These are phyloP conservation scores for Pseudachorutes palmiensis DNA, from an alignment of 1,140 invertebrate genomes.

Conservation along the genomic window DNA sequence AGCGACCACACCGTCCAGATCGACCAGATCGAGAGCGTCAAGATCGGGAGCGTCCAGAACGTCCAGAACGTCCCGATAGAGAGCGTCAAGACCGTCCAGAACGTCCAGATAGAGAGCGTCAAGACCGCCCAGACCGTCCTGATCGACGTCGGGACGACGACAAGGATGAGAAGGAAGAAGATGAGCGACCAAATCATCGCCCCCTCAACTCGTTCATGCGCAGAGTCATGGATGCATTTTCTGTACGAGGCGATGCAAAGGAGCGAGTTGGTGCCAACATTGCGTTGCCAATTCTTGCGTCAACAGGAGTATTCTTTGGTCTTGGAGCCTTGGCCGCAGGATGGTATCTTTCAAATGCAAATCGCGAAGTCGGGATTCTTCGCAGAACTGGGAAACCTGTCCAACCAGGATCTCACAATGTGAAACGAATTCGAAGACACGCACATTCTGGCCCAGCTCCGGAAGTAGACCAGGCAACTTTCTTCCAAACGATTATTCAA, in stretches of 20 bases:
- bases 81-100: neutral
- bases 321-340: conserved; percentile 68
- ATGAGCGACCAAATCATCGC: too few relatives aligned
- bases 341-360: conserved; percentile 51
- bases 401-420: conserved; percentile 36
- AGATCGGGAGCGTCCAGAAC: too few relatives aligned
- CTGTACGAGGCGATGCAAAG: conserved; percentile 39
- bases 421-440: conserved; percentile 18
- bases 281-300: conserved; percentile 51
- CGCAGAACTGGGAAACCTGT: conserved; percentile 41
- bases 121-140: too few relatives aligned
- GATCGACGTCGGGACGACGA: too few relatives aligned
- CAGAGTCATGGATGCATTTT: conserved; percentile 31
- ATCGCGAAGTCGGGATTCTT: conserved; percentile 39
- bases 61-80: too few relatives aligned
- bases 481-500: conserved; percentile 38
- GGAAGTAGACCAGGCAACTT: conserved; percentile 37
- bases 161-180: too few relatives aligned
- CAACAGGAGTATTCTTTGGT: conserved; percentile 66
- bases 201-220: conserved; percentile 30
- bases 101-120: neutral
- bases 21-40: conserved; percentile 37
- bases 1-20: neutral
- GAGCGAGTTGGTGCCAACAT: conserved; percentile 60
- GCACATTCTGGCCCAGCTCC: neutral